Evolutionary conservation across 2,113 vertebrate species (phyloP), one percentile per base, ranked within the genome.

Genomic region (Xyrauchen texanus): DNA sequence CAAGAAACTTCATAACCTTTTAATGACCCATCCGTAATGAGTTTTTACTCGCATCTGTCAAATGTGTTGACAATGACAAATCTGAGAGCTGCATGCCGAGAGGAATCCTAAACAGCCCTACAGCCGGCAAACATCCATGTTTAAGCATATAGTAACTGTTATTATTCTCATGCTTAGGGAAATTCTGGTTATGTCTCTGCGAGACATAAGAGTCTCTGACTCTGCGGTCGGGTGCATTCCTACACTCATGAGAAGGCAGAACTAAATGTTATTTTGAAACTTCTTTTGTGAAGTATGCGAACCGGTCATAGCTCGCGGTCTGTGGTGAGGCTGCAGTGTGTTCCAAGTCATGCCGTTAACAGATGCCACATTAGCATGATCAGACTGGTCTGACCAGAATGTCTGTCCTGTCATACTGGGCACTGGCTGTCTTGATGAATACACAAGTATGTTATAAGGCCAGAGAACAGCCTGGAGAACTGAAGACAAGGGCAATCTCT

Each of bases 1-100:
- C 62, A 61, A 51, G 44, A 65, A 78, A 73, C 47, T 70, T 53
- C 0, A 12, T 60, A 82, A 85, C 84, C 84, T 85, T 82, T 84
- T 44, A 21, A 15, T 76, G 80, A 82, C 84, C 82, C 72, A 67
- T 63, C 52, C 63, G 12, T 84, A 87, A 88, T 87, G 84, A 83
- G 82, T 85, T 87, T 87, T 83, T 83, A 83, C 83, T 84, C 57
- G 10, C 81, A 82, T 82, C 82, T 67, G 79, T 87, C 73, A 68
- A 81, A 77, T 73, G 71, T 82, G 74, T 81, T 79, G 76, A 85
- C 81, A 82, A 82, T 81, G 69, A 87, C 16, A 63, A 78, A 73
- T 82, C 76, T 77, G 73, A 77, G 62, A 44, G 6, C n/a, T 12
- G 47, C 16, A 55, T 42, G 8, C 62, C 76, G 83, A 83, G 62